Percentiles rank a stretch among this genome's conserved stretches.
Evolutionary conservation across 2,113 vertebrate genomes (phyloP).

Genomic region (Agapornis roseicollis): DNA sequence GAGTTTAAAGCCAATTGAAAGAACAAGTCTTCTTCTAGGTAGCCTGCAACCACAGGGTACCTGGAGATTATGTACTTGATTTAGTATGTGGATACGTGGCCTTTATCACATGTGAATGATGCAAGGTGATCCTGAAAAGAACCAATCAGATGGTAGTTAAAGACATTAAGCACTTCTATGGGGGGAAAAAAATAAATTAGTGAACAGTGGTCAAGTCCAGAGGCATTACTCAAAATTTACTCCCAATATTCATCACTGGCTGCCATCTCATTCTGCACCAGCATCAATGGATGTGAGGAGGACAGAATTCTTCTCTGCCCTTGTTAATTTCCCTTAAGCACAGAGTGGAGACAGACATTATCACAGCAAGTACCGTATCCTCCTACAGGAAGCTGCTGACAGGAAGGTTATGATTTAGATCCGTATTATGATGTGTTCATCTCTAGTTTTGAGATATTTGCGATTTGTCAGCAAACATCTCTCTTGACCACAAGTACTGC

Average conservation of each 20-base stretch:
- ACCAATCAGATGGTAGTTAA: not conserved
- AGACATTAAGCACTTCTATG: not conserved
- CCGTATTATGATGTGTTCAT: not conserved
- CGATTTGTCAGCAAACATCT: not conserved
- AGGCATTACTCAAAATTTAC: not conserved
- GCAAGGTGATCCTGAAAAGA: not conserved
- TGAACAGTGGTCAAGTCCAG: not conserved
- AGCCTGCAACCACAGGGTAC: not conserved
- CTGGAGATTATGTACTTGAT: not conserved
- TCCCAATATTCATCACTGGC: not conserved
- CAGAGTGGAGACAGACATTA: not conserved
- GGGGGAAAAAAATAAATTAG: not conserved
- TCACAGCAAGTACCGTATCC: not conserved
- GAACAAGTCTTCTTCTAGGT: not conserved
- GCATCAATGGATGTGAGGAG: not conserved
- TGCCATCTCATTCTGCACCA: not conserved
- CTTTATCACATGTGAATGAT: not conserved
- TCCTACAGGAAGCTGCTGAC: not conserved
- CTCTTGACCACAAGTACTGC: not conserved
- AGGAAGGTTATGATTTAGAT: not conserved
- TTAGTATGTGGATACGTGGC: not conserved
- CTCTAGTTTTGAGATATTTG: not conserved
- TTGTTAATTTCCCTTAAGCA: not conserved
- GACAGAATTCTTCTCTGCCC: not conserved
- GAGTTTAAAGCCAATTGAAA: not conserved